Percentiles rank a stretch among this genome's conserved stretches.
Evolutionary conservation across 2,888 invertebrate genomes (phyloP).

Genomic region (Temnothorax unifasciatus): DNA sequence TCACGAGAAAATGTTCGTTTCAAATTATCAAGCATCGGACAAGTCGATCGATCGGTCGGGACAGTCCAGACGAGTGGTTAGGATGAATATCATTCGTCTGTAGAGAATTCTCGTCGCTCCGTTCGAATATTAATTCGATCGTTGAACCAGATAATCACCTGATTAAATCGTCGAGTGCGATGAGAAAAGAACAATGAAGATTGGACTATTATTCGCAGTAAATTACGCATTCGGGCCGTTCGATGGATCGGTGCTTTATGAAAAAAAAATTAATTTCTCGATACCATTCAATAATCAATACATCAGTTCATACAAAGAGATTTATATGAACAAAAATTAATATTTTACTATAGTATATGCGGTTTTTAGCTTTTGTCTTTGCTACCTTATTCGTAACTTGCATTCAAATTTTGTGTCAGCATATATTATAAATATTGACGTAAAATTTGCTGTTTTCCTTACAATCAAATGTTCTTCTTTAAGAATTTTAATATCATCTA

Average conservation of each 20-base stretch:
- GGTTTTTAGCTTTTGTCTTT: slow-evolving; percentile 11
- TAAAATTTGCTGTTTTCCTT: background rate
- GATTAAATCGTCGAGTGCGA: slow-evolving; percentile 62
- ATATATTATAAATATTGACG: background rate
- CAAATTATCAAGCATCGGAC: slow-evolving; percentile 29
- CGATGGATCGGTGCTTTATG: slow-evolving; percentile 64
- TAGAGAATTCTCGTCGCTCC: slow-evolving; percentile 39
- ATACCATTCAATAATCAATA: slow-evolving; percentile 37
- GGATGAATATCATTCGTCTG: slow-evolving; percentile 46
- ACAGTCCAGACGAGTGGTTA: slow-evolving; percentile 24
- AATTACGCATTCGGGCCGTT: slow-evolving; percentile 67
- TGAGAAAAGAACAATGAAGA: slow-evolving; percentile 58
- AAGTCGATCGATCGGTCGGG: slow-evolving; percentile 36
- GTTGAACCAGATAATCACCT: slow-evolving; percentile 70
- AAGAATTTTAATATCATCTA: background rate
- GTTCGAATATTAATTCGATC: slow-evolving; percentile 71
- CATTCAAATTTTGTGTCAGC: background rate
- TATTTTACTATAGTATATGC: slow-evolving; percentile 1
- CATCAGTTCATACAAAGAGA: background rate
- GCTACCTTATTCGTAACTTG: background rate
- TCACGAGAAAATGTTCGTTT: slow-evolving; percentile 10
- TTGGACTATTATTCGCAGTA: slow-evolving; percentile 70
- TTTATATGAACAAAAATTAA: background rate
- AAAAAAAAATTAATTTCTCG: slow-evolving; percentile 68
- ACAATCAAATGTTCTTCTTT: background rate